Base-by-base conservation (phyloP, 1,140 invertebrate species). In the Leptopilina clavipes region DNA sequence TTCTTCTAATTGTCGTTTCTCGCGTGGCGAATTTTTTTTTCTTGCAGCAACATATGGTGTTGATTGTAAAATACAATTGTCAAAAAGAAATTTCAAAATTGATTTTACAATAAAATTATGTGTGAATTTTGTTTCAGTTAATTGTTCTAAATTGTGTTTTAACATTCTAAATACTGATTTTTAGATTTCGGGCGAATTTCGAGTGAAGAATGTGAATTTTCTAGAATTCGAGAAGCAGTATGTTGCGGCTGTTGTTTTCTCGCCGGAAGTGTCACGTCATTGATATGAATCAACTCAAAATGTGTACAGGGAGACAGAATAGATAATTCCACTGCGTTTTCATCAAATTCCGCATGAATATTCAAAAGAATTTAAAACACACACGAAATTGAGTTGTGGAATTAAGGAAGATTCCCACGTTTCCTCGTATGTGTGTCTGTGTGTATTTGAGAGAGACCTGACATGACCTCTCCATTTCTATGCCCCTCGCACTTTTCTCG, bases 371-470 rank as follows among this genome's bases (percentile, higher is more conserved):
- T 65, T 22, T 19, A 65, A 65, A 65, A 65, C 19, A 31, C 59
- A 65, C 25, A 65, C 2, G 11, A 65, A 52, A 52, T 52, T 52
- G 48, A 52, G 45, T 1, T 3, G 0, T n/a, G 5, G 52, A 54
- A 31, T 65, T 65, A 65, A 65, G 59, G 59, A 65, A 65, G 59
- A 65, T 65, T 65, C 59, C 59, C 59, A 65, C 59, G 59, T 65
- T 65, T 31, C 22, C 59, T 65, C 59, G 12, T 65, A 31, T 31
- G 12, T 40, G 8, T 31, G 25, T 31, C 2, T 31, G 6, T 31
- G 25, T 31, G 6, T 31, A 31, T 31, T 3, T 31, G 6, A 3
- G 25, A 40, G 37, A 65, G 59, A 65, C 44, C 70, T 31, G 43
- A 17, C 70, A 17, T 40, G 37, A 44, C 70, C 44, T 48, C 22